Evolutionary conservation across 1,140 invertebrate species (phyloP).

Genomic region (Callitettix versicolor): DNA sequence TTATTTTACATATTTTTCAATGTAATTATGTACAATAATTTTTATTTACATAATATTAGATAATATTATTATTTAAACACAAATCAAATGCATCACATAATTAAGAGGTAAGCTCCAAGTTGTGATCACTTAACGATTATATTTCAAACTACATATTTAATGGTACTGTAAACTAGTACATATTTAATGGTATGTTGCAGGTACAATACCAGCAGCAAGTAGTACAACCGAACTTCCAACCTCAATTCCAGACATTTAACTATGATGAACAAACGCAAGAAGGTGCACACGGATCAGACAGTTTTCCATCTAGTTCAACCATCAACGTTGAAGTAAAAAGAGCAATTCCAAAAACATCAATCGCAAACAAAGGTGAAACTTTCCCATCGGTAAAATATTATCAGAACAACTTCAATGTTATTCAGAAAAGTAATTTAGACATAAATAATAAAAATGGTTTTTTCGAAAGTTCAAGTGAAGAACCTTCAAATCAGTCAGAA

Average conservation of each 20-base stretch:
- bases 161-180: no score
- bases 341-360: background rate
- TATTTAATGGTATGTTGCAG: constrained; percentile 29
- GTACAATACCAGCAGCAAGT: constrained; percentile 37
- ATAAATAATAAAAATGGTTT: background rate
- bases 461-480: background rate
- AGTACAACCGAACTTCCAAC: constrained; percentile 29
- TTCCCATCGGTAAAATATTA: constrained; percentile 21
- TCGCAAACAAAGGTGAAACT: background rate
- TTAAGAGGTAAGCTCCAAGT: no score
- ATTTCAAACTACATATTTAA: no score
- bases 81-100: no score
- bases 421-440: background rate
- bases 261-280: constrained; percentile 37
- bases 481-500: background rate
- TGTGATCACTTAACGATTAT: no score
- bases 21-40: no score
- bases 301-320: constrained; percentile 16
- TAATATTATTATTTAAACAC: no score
- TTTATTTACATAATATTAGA: no score
- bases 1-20: no score
- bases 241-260: constrained; percentile 41
- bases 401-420: constrained; percentile 17
- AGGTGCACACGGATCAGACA: constrained; percentile 21
- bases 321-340: constrained; percentile 9